A percentile compares a stretch with the other conserved stretches of the same genome.
Conservation (phyloP, 2,797 vertebrate genomes). For the Parauchenoglanis punctatus region DNA sequence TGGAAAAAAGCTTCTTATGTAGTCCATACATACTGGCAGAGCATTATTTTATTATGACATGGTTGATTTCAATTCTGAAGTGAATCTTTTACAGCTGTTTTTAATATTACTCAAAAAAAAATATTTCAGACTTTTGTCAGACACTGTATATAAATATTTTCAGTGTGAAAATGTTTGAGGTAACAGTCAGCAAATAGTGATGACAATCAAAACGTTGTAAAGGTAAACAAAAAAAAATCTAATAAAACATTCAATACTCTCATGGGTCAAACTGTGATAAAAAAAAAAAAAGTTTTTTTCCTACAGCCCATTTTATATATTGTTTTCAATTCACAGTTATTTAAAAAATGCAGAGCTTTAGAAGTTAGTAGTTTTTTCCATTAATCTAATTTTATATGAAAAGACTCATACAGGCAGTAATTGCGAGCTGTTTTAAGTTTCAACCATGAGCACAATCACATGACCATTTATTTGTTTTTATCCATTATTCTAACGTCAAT, state of each 20-base stretch:
- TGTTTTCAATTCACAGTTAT: slow-evolving; percentile 40
- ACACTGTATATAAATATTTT: slow-evolving; percentile 36
- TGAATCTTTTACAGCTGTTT: slow-evolving; percentile 18
- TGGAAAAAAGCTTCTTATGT: not conserved
- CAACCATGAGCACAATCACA: slow-evolving; percentile 10
- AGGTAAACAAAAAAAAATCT: not conserved
- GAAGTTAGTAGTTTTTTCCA: slow-evolving; percentile 10
- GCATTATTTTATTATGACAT: slow-evolving; percentile 9
- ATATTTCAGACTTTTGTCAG: not conserved
- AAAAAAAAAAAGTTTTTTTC: not conserved
- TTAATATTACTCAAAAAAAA: not conserved
- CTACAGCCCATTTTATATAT: slow-evolving; percentile 30
- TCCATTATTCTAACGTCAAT: not conserved
- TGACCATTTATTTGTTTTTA: not conserved
- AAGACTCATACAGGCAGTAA: slow-evolving; percentile 51
- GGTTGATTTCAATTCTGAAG: not conserved
- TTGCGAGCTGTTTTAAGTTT: slow-evolving; percentile 30
- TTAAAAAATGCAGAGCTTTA: slow-evolving; percentile 49
- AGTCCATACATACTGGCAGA: slow-evolving; percentile 12
- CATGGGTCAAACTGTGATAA: slow-evolving; percentile 70
- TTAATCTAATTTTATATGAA: slow-evolving; percentile 41
- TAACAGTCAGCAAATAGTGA: slow-evolving; percentile 56
- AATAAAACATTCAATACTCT: not conserved
- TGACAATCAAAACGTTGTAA: slow-evolving; percentile 28
- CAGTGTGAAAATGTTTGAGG: slow-evolving; percentile 39